These are phyloP conservation scores for Pogonomyrmex barbatus DNA, from an alignment of 1,140 invertebrate species.

Conservation along the genomic window DNA sequence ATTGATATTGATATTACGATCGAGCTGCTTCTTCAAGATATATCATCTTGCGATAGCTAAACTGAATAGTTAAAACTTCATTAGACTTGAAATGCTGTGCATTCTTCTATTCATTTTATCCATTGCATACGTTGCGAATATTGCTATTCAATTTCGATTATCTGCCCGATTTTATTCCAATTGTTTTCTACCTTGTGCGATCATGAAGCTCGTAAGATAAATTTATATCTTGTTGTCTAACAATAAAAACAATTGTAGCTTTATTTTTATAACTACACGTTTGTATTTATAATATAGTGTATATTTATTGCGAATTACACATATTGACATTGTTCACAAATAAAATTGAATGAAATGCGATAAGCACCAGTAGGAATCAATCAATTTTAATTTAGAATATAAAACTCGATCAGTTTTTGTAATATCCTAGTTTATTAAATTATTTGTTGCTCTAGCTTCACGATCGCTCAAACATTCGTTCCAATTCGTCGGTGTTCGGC, in stretches of 20 bases:
- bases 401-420: not conserved
- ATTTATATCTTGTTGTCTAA: slow-evolving; percentile 1
- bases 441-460: slow-evolving; percentile 39
- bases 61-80: not conserved
- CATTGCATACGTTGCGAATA: not conserved
- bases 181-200: slow-evolving; percentile 8
- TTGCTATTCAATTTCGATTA: not conserved
- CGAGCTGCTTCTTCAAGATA: not conserved
- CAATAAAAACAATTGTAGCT: not conserved
- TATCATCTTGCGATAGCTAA: not conserved
- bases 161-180: slow-evolving; percentile 25
- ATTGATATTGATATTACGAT: not conserved
- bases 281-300: not conserved
- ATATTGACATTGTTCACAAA: not conserved
- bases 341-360: not conserved
- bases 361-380: not conserved
- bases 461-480: slow-evolving; percentile 60
- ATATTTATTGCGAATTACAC: not conserved
- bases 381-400: slow-evolving; percentile 1
- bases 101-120: slow-evolving; percentile 16
- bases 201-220: slow-evolving; percentile 30
- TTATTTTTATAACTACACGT: not conserved
- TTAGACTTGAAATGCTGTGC: not conserved
- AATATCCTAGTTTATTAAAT: not conserved
- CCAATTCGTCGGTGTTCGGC: slow-evolving; percentile 32